A percentile compares a stretch with the other conserved stretches of the same genome.
Conservation (phyloP, 2,888 invertebrate genomes). For the Crocallis elinguaria region DNA sequence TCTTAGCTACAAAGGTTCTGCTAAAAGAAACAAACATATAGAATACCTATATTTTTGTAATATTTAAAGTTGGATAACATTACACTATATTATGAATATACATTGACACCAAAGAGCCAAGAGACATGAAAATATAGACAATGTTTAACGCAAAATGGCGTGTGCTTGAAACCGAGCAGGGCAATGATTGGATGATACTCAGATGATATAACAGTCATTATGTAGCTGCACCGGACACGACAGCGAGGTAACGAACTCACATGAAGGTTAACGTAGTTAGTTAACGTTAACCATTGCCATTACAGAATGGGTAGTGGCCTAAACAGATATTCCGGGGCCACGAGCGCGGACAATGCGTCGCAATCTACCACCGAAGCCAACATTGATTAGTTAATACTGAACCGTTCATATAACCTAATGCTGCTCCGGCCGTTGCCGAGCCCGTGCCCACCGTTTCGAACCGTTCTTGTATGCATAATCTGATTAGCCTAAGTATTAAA, state of each 20-base stretch:
- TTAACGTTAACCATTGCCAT: conserved; percentile 75
- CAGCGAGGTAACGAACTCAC: conserved; percentile 58
- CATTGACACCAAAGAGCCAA: background rate
- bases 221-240: conserved; percentile 47
- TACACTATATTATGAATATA: background rate
- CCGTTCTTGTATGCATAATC: conserved; percentile 84
- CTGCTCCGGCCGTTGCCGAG: conserved; percentile 46
- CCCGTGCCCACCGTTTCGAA: conserved; percentile 64
- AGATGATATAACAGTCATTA: conserved; percentile 31
- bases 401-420: conserved; percentile 77
- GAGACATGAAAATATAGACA: background rate
- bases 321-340: conserved; percentile 83
- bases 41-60: too few species aligned
- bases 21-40: too few species aligned
- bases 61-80: too few species aligned
- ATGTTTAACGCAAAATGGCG: conserved; percentile 18
- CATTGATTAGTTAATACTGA: conserved; percentile 83
- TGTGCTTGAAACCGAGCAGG: conserved; percentile 11
- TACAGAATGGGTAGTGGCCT: conserved; percentile 80
- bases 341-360: conserved; percentile 80
- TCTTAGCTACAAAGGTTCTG: too few species aligned
- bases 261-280: conserved; percentile 68
- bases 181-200: conserved; percentile 34
- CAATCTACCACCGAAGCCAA: conserved; percentile 80
- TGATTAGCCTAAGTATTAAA: conserved; percentile 82